Percentiles rank a stretch among this genome's conserved stretches.
Evolutionary conservation across 37 sponge, comb jelly and placozoan species (phyloP).

Genomic region (Axinella damicornis): DNA sequence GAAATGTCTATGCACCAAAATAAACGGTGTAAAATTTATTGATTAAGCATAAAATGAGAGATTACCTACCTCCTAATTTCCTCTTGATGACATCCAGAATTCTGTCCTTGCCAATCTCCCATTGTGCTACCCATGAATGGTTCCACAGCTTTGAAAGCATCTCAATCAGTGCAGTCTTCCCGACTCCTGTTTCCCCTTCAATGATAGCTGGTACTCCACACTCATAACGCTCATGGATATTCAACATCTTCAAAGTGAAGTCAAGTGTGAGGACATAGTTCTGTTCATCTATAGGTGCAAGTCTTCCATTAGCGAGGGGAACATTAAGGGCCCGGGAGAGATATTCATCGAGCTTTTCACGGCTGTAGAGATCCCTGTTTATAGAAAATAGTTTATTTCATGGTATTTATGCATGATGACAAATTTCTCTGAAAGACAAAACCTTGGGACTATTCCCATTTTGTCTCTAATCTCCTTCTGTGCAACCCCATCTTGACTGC

Average conservation of each 20-base stretch:
- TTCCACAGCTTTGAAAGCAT: conserved; percentile 86
- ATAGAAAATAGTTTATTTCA: too few species aligned
- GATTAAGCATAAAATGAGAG: too few species aligned
- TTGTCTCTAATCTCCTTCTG: too few species aligned
- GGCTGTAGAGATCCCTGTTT: conserved; percentile 33
- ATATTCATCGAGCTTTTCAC: conserved; percentile 60
- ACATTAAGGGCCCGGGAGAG: conserved; percentile 71
- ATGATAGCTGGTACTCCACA: conserved; percentile 93
- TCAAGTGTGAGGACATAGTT: conserved; percentile 87
- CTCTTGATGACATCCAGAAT: conserved; percentile 36
- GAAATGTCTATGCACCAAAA: too few species aligned
- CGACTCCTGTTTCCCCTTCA: conserved; percentile 94
- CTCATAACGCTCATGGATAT: conserved; percentile 75
- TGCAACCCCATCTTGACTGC: too few species aligned
- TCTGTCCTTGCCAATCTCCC: conserved; percentile 29
- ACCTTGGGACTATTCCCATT: too few species aligned
- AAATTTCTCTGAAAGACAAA: too few species aligned
- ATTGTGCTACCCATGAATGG: conserved; percentile 37
- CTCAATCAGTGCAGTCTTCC: conserved; percentile 86
- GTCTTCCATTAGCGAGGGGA: conserved; percentile 17
- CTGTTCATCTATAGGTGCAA: conserved; percentile 69
- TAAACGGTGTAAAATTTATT: too few species aligned
- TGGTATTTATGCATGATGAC: too few species aligned
- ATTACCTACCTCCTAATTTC: conserved; percentile 29
- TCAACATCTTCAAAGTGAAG: conserved; percentile 87